phyloP scores from a whole-genome alignment of 2,113 vertebrate genomes.

The Terrapene triunguis region DNA sequence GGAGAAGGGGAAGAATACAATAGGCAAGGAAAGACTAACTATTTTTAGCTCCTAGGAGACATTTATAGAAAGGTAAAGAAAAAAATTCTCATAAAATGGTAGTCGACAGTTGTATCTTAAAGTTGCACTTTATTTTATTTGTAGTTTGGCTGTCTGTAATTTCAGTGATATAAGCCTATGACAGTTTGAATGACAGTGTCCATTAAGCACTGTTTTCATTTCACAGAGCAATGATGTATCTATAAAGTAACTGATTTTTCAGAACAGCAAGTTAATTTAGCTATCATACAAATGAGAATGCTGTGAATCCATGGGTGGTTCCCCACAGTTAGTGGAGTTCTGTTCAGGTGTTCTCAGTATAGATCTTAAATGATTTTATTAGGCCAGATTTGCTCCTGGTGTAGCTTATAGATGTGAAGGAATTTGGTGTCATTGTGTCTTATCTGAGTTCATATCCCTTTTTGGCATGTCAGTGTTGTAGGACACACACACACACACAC shows the following conservation, averaged over 20 bases:
- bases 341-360: background rate
- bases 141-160: background rate
- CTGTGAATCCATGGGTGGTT: background rate
- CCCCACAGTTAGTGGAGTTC: background rate
- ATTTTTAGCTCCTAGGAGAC: background rate
- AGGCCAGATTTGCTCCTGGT: background rate
- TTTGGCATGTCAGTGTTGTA: rapidly evolving
- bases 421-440: background rate
- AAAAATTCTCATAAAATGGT: background rate
- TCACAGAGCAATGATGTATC: background rate
- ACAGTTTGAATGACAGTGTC: background rate
- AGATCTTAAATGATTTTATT: background rate
- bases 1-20: background rate
- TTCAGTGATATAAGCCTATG: background rate
- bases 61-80: background rate
- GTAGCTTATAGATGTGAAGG: background rate
- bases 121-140: background rate
- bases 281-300: background rate
- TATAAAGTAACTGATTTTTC: background rate
- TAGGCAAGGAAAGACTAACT: background rate
- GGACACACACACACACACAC: background rate
- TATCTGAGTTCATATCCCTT: background rate
- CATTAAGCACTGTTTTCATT: background rate
- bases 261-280: constrained; percentile 2
- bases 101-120: background rate